Percentiles rank a stretch among this genome's conserved stretches.
Conservation (phyloP, 2,797 vertebrate genomes). For the Sitta carolinensis region DNA sequence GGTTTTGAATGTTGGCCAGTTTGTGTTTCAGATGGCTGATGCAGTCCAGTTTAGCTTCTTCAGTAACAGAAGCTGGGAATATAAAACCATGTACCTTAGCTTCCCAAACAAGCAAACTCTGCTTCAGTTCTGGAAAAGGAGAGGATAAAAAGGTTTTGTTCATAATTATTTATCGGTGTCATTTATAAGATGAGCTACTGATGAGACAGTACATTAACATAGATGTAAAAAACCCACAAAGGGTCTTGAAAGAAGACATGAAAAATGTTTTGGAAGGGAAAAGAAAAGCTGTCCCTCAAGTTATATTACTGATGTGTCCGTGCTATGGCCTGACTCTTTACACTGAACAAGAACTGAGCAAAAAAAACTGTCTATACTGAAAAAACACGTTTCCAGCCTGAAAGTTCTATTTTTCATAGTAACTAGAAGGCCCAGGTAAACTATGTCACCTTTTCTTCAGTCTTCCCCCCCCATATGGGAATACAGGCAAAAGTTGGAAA, state of each 20-base stretch:
- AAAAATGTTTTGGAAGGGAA: neutral
- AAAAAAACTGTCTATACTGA: neutral
- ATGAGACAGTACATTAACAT: neutral
- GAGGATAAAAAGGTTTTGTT: neutral
- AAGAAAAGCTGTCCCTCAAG: neutral
- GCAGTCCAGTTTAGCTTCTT: neutral
- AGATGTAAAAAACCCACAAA: neutral
- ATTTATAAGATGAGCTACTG: neutral
- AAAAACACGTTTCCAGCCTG: rapidly evolving
- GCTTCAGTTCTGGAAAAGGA: neutral
- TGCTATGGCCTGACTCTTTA: neutral
- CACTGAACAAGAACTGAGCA: neutral
- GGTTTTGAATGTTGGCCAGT: neutral
- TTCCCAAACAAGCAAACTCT: neutral
- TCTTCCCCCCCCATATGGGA: neutral
- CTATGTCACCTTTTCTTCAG: neutral
- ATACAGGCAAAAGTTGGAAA: neutral
- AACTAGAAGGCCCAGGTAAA: neutral
- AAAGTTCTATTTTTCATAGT: neutral
- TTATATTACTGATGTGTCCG: too few species aligned
- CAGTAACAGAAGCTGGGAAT: neutral
- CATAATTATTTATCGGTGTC: neutral
- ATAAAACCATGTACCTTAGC: neutral
- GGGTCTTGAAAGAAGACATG: neutral
- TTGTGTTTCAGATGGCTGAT: neutral